phyloP scores from a whole-genome alignment of 2,797 vertebrate species.

The Tauraco hartlaubi region DNA sequence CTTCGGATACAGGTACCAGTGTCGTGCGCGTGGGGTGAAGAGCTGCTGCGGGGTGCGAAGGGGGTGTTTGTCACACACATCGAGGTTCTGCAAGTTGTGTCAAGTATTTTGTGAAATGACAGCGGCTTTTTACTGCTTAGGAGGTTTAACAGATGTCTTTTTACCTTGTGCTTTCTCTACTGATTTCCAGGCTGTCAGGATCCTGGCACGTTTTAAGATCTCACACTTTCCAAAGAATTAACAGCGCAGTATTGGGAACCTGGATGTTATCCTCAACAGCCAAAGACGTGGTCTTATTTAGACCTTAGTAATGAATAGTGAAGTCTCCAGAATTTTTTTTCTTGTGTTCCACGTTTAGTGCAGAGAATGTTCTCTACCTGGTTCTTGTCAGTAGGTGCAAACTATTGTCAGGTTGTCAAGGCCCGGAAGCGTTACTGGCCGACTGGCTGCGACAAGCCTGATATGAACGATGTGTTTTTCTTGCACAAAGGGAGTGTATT shows the following conservation, averaged over 20 bases:
- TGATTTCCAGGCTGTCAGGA: neutral
- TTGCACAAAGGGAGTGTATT: slow-evolving; percentile 73
- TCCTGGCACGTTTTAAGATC: neutral
- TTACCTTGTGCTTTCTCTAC: neutral
- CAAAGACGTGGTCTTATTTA: neutral
- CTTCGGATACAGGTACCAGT: slow-evolving; percentile 91
- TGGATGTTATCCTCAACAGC: neutral
- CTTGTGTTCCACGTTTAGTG: slow-evolving; percentile 1
- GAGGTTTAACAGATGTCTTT: neutral
- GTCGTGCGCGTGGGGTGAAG: accelerated
- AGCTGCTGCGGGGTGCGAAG: accelerated
- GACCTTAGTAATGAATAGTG: neutral
- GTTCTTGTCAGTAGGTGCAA: slow-evolving; percentile 62
- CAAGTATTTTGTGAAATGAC: neutral
- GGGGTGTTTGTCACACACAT: neutral
- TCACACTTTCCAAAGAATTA: neutral
- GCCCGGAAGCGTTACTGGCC: slow-evolving; percentile 72
- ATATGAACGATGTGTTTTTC: slow-evolving; percentile 72
- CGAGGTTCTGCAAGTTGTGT: neutral
- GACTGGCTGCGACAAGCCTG: slow-evolving; percentile 66
- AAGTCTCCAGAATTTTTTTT: neutral
- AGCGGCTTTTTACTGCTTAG: neutral
- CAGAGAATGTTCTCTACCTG: slow-evolving; percentile 66
- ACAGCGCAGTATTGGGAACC: neutral
- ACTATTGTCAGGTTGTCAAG: slow-evolving; percentile 60